These are phyloP conservation scores for Sapayoa aenigma DNA, from an alignment of 2,113 vertebrate genomes.

Conservation along the genomic window DNA sequence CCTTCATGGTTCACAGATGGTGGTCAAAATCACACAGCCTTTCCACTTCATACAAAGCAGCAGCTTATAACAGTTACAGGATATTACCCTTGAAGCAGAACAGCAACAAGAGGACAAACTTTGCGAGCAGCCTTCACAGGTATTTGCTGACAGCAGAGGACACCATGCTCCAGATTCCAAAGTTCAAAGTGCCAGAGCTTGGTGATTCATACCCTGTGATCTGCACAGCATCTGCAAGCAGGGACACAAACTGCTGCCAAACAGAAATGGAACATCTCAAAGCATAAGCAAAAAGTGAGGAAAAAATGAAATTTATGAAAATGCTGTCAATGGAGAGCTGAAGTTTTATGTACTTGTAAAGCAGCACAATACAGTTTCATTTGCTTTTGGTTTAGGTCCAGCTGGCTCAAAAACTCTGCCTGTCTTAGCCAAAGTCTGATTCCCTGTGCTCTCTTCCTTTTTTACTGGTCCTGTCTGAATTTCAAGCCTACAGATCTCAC, in stretches of 20 bases:
- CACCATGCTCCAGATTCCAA: neutral
- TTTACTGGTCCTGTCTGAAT: neutral
- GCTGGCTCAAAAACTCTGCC: neutral
- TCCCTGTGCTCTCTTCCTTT: neutral
- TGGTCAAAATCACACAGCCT: neutral
- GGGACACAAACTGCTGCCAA: neutral
- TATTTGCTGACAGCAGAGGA: neutral
- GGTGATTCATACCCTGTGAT: neutral
- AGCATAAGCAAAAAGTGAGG: neutral
- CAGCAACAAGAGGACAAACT: neutral
- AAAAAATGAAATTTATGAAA: neutral
- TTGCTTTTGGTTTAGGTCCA: neutral
- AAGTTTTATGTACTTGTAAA: neutral
- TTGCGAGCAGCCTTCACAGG: neutral
- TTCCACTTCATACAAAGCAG: neutral
- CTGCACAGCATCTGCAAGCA: neutral
- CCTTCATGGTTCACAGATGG: neutral
- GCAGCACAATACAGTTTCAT: neutral
- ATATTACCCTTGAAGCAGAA: neutral
- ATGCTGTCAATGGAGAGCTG: neutral
- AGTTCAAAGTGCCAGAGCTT: neutral
- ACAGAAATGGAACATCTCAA: neutral
- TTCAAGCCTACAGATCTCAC: neutral
- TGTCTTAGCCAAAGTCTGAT: neutral
- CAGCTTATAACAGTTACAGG: neutral